Base-by-base conservation (phyloP, 2,888 invertebrate species). In the Lydus trimaculatus region DNA sequence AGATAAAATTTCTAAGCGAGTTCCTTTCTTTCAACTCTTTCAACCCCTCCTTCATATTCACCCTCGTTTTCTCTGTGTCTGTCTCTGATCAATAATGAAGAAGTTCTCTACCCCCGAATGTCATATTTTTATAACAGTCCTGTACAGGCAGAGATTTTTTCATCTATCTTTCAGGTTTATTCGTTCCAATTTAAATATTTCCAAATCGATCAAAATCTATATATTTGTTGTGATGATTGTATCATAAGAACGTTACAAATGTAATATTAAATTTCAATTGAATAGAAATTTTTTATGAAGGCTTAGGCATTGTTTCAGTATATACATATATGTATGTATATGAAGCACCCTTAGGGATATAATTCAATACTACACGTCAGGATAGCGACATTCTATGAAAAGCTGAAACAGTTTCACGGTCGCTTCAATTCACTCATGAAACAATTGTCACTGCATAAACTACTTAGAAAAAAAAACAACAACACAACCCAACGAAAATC, bases 391-490 rank as follows among this genome's bases (percentile, higher is more conserved):
- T 56, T 25, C 56, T 56, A 56, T 61, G 36, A 61, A 61, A 61
- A 61, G 63, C 68, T 63, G 68, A 59, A 64, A 65, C 69, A 63
- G 69, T 69, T 69, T 59, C 61, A 61, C 61, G 61, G 61, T 61
- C 61, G 61, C 61, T 61, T 61, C 69, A 66, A 69, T 69, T 65
- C 67, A 61, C 33, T 39, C 61, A 28, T 64, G 76, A 79, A 79
- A 79, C 79, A 79, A 80, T 79, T 77, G 78, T 77, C 76, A 78
- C 76, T 75, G 74, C 69, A 69, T 63, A 71, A 72, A 70, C 69
- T 69, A 69, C 73, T 69, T 43, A 31, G 25, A 58, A 62, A 65
- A 65, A 67, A 71, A 67, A 71, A 63, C 70, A 48, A 48, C 48
- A 48, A 48, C 48, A 36, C 15, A 48, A 48, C 56, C 56, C 23